Conservation (phyloP, 1,140 invertebrate genomes). For the Euglossa dilemma region DNA sequence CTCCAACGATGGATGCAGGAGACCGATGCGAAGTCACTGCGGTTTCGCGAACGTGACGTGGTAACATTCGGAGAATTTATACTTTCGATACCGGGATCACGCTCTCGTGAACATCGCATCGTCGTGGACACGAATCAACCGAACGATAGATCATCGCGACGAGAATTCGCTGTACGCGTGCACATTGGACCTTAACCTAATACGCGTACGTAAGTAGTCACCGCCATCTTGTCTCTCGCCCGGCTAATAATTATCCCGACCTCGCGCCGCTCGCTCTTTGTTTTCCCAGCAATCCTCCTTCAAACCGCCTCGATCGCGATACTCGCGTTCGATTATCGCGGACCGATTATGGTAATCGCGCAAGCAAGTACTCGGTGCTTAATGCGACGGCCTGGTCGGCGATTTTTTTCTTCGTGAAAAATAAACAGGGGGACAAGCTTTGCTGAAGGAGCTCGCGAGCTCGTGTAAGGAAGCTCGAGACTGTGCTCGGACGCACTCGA, state of each 20-base stretch:
- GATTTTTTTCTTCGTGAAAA: not conserved
- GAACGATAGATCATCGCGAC: too few relatives aligned
- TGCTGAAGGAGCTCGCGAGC: not conserved
- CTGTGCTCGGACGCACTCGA: not conserved
- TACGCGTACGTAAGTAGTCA: not conserved
- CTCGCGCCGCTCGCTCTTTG: not conserved
- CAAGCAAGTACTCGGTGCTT: not conserved
- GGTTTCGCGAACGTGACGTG: too few relatives aligned
- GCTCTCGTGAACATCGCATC: too few relatives aligned
- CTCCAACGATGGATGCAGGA: too few relatives aligned
- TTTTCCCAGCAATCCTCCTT: not conserved
- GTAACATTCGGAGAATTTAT: too few relatives aligned
- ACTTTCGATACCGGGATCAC: too few relatives aligned
- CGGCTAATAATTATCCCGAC: not conserved
- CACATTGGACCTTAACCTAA: too few relatives aligned
- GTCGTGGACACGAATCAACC: too few relatives aligned
- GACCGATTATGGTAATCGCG: slow-evolving; percentile 29
- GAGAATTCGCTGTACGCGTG: too few relatives aligned
- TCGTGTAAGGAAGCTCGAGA: slow-evolving; percentile 20
- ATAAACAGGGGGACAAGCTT: not conserved
- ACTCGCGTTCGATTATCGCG: not conserved
- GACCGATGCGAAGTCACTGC: too few relatives aligned
- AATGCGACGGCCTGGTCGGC: slow-evolving; percentile 5
- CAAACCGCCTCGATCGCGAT: not conserved
- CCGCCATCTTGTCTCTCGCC: not conserved